Conservation (phyloP, 2,888 invertebrate genomes). For the Petrolisthes manimaculis region DNA sequence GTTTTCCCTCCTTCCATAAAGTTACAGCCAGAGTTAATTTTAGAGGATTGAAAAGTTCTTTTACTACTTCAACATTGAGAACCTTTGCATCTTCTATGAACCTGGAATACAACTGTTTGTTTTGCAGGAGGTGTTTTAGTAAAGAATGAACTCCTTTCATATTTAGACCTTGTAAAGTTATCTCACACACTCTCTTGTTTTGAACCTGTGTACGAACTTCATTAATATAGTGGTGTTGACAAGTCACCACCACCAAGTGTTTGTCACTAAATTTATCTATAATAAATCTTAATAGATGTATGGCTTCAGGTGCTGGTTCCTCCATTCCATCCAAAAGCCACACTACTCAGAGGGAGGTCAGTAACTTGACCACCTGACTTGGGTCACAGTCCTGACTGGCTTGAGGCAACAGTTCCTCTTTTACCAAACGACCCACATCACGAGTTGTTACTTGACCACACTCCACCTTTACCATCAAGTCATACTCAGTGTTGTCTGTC, state of each 20-base stretch:
- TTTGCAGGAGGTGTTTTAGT: not conserved
- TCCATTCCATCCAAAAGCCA: slow-evolving; percentile 46
- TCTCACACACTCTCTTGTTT: not conserved
- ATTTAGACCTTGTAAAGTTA: slow-evolving; percentile 11
- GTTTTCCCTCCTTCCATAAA: slow-evolving; percentile 22
- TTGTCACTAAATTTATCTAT: not conserved
- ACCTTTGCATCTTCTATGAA: not conserved
- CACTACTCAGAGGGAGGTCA: slow-evolving; percentile 28
- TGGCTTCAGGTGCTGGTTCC: slow-evolving; percentile 34
- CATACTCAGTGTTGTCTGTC: not conserved
- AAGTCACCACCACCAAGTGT: slow-evolving; percentile 25
- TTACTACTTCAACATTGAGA: not conserved
- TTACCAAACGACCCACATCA: slow-evolving; percentile 18
- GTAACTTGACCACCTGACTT: slow-evolving; percentile 4
- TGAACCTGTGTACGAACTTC: not conserved
- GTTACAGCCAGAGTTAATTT: slow-evolving; percentile 27
- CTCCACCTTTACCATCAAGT: slow-evolving; percentile 27
- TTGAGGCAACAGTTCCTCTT: slow-evolving; percentile 24
- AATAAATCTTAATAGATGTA: not conserved
- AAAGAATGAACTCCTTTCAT: not conserved
- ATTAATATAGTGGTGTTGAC: slow-evolving; percentile 1
- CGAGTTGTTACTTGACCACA: slow-evolving; percentile 35
- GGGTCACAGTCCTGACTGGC: slow-evolving; percentile 13
- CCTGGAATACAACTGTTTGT: not conserved
- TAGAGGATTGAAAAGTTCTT: slow-evolving; percentile 35